Evolutionary conservation across 2,113 vertebrate species (phyloP).

Genomic region (Oncorhynchus mykiss): DNA sequence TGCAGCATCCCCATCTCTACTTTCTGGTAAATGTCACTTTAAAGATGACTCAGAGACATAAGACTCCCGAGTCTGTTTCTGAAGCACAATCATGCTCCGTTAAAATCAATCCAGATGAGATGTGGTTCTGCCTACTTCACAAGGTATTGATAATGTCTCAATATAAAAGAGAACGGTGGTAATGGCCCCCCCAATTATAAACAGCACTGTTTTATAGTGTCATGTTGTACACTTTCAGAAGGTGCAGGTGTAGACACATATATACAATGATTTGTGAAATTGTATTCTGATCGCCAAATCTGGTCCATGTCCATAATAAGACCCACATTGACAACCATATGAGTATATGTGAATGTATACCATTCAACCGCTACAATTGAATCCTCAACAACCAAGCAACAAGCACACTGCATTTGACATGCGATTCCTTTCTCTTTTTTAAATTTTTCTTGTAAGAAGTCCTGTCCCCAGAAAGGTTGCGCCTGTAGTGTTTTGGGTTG

Average conservation of each 20-base stretch:
- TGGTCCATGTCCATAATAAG: background rate
- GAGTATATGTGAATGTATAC: constrained; percentile 31
- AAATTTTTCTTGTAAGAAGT: background rate
- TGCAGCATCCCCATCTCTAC: too few species aligned
- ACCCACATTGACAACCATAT: background rate
- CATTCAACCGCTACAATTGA: constrained; percentile 33
- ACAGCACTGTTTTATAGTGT: too few species aligned
- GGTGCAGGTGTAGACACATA: background rate
- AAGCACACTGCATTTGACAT: constrained; percentile 27
- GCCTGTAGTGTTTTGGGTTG: background rate
- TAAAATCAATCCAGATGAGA: too few species aligned
- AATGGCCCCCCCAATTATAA: too few species aligned
- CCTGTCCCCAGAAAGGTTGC: background rate
- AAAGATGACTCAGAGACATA: too few species aligned
- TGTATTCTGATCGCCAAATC: background rate
- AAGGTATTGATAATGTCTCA: too few species aligned
- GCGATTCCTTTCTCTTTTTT: background rate
- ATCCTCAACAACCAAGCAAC: constrained; percentile 50
- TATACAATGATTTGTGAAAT: background rate
- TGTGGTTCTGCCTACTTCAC: too few species aligned
- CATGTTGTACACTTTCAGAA: too few species aligned
- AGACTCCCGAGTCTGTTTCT: too few species aligned
- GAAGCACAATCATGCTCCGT: too few species aligned
- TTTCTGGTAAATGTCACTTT: too few species aligned
- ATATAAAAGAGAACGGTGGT: too few species aligned